Evolutionary conservation across 2,113 vertebrate species (phyloP).

Genomic region (Phylloscopus whistleri): DNA sequence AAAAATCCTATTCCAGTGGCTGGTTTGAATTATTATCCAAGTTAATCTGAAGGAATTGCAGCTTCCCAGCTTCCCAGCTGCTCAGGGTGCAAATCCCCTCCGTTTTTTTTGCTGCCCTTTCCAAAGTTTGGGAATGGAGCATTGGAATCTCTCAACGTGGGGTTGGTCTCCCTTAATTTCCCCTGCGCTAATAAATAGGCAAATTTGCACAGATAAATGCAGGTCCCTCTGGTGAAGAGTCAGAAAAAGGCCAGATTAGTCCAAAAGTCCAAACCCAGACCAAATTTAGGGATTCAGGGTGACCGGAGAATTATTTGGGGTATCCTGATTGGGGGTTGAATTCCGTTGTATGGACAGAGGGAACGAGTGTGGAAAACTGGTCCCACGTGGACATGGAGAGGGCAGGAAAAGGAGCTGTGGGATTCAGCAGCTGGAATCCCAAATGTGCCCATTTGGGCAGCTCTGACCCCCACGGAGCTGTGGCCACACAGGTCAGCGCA

Average conservation of each 20-base stretch:
- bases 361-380: neutral
- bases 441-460: too few species aligned
- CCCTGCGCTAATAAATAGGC: neutral
- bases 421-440: too few species aligned
- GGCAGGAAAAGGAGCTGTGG: neutral
- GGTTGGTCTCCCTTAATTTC: neutral
- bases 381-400: neutral
- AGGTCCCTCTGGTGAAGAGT: neutral
- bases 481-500: neutral
- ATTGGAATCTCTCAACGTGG: neutral
- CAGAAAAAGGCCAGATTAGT: neutral
- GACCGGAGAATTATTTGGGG: neutral
- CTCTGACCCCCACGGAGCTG: too few species aligned
- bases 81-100: neutral
- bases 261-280: neutral
- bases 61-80: neutral
- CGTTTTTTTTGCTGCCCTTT: rapidly evolving
- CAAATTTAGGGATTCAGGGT: too few species aligned
- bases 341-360: neutral
- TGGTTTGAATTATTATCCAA: neutral
- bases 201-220: neutral
- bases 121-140: neutral
- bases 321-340: neutral
- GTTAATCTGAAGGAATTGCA: neutral
- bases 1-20: neutral